phyloP scores from a whole-genome alignment of 2,888 invertebrate species.

The Ceramica pisi region DNA sequence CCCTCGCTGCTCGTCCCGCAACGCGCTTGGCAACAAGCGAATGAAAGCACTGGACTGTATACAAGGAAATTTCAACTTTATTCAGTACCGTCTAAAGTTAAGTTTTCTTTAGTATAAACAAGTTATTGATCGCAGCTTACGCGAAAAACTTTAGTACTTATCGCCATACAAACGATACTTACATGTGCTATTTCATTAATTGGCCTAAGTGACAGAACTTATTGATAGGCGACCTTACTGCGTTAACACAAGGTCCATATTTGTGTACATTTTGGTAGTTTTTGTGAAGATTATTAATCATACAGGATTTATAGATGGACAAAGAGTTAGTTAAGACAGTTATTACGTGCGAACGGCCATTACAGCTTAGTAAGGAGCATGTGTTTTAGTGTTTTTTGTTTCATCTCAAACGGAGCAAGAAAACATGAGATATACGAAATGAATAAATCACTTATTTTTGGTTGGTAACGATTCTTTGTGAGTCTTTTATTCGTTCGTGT shows the following conservation, averaged over 20 bases:
- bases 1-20: constrained; percentile 77
- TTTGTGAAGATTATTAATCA: constrained; percentile 61
- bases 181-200: constrained; percentile 84
- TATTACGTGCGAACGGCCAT: constrained; percentile 59
- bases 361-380: constrained; percentile 35
- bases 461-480: constrained; percentile 30
- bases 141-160: constrained; percentile 89
- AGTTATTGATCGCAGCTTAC: constrained; percentile 88
- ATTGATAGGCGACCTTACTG: constrained; percentile 50
- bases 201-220: constrained; percentile 72
- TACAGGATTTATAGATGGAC: constrained; percentile 62
- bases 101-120: constrained; percentile 47
- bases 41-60: constrained; percentile 76
- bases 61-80: constrained; percentile 68
- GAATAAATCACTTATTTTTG: constrained; percentile 35
- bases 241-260: constrained; percentile 36
- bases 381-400: constrained; percentile 51
- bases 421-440: constrained; percentile 31
- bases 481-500: not conserved
- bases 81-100: accelerated
- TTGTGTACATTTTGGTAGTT: constrained; percentile 24
- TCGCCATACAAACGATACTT: constrained; percentile 83
- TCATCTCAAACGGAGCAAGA: constrained; percentile 48
- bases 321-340: constrained; percentile 58
- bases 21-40: constrained; percentile 87